These are phyloP conservation scores for Trachemys scripta DNA, from an alignment of 2,113 vertebrate genomes.

Conservation along the genomic window DNA sequence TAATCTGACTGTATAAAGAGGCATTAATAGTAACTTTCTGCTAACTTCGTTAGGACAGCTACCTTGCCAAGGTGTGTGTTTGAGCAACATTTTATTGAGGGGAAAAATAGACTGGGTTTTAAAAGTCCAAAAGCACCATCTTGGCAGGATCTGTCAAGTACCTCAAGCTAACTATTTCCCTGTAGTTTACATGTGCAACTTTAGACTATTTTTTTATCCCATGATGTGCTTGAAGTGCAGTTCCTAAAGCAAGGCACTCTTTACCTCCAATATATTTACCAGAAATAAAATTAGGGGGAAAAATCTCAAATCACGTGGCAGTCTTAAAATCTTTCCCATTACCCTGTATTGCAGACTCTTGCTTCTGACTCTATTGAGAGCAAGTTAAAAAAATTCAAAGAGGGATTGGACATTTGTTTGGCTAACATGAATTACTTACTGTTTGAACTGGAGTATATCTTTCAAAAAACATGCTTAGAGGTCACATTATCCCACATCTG, in stretches of 20 bases:
- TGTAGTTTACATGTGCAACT: not conserved
- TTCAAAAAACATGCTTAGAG: no score
- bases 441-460: no score
- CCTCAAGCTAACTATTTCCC: not conserved
- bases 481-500: no score
- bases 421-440: no score
- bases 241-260: not conserved
- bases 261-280: not conserved
- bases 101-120: not conserved
- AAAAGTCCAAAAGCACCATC: not conserved
- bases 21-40: not conserved
- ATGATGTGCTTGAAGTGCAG: not conserved
- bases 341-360: not conserved
- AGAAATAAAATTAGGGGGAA: not conserved
- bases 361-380: not conserved
- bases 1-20: not conserved
- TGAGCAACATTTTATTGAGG: not conserved
- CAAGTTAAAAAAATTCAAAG: no score
- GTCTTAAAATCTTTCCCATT: not conserved
- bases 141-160: not conserved
- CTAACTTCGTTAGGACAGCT: not conserved
- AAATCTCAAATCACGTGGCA: no score
- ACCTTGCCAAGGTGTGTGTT: not conserved
- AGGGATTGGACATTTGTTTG: no score
- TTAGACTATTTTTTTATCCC: not conserved